Evolutionary conservation across 2,797 vertebrate species (phyloP).

Genomic region (Perdix hodgsoniae): DNA sequence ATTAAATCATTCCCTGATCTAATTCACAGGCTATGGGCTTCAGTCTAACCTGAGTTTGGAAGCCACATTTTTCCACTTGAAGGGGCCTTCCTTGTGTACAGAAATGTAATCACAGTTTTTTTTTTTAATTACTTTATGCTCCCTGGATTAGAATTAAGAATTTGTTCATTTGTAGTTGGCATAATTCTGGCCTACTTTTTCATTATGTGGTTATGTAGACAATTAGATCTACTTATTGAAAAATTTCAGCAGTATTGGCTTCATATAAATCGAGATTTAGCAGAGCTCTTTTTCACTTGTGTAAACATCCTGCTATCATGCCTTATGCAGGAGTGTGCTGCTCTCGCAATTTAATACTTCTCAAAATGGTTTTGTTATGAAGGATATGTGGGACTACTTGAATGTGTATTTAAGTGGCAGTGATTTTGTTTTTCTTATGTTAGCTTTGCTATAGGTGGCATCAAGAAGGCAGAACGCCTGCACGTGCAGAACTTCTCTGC

Average conservation of each 20-base stretch:
- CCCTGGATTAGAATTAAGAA: background rate
- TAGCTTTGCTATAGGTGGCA: background rate
- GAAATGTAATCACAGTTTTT: background rate
- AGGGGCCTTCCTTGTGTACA: background rate
- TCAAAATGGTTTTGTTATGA: background rate
- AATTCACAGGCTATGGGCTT: background rate
- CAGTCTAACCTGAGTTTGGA: background rate
- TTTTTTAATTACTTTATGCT: background rate
- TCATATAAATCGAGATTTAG: conserved; percentile 7
- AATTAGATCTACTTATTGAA: background rate
- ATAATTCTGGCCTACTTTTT: background rate
- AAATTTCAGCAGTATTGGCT: background rate
- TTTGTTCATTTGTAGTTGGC: background rate
- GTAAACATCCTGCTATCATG: background rate
- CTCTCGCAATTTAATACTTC: background rate
- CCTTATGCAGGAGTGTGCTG: background rate
- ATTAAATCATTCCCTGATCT: background rate
- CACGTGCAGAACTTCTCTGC: background rate
- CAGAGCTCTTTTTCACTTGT: background rate
- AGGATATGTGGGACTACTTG: background rate
- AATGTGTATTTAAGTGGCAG: background rate
- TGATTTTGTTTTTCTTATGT: background rate
- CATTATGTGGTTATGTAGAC: background rate
- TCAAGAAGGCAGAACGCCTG: background rate
- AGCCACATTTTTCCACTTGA: background rate